phyloP scores from a whole-genome alignment of 2,888 invertebrate genomes.

The Diadromus collaris region DNA sequence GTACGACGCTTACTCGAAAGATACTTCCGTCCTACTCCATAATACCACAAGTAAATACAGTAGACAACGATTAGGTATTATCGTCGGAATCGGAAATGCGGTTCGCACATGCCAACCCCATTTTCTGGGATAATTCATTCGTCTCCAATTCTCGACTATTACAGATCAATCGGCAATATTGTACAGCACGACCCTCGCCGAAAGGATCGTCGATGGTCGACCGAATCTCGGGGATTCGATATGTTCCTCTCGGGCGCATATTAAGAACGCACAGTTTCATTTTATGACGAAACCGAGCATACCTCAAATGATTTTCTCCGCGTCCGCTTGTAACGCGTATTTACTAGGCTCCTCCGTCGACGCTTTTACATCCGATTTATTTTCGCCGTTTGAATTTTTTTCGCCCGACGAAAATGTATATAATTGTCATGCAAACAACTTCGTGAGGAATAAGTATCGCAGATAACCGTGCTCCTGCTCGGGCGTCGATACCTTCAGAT shows the following conservation, averaged over 20 bases:
- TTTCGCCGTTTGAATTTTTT: slow-evolving; percentile 51
- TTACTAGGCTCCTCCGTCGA: slow-evolving; percentile 16
- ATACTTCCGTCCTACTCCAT: not conserved
- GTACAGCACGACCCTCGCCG: not conserved
- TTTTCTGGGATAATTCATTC: slow-evolving; percentile 1
- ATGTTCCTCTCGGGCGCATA: not conserved
- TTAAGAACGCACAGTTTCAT: not conserved
- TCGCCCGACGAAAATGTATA: slow-evolving; percentile 61
- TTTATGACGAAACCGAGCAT: not conserved
- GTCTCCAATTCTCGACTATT: not conserved
- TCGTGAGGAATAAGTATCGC: slow-evolving; percentile 73
- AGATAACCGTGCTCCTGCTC: slow-evolving; percentile 73
- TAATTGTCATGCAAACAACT: slow-evolving; percentile 75
- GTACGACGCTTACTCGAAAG: slow-evolving; percentile 17
- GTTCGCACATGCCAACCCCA: slow-evolving; percentile 17
- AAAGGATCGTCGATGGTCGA: not conserved
- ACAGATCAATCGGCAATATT: slow-evolving; percentile 14
- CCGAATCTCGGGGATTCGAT: not conserved
- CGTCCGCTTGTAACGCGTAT: slow-evolving; percentile 9
- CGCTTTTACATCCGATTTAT: slow-evolving; percentile 47
- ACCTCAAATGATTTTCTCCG: slow-evolving; percentile 19
- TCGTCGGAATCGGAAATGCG: slow-evolving; percentile 19
- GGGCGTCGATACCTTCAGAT: slow-evolving; percentile 56
- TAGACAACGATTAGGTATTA: slow-evolving; percentile 27
- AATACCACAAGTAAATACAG: slow-evolving; percentile 26